Conservation (phyloP, 2,113 vertebrate genomes). For the Sphyrna mokarran region DNA sequence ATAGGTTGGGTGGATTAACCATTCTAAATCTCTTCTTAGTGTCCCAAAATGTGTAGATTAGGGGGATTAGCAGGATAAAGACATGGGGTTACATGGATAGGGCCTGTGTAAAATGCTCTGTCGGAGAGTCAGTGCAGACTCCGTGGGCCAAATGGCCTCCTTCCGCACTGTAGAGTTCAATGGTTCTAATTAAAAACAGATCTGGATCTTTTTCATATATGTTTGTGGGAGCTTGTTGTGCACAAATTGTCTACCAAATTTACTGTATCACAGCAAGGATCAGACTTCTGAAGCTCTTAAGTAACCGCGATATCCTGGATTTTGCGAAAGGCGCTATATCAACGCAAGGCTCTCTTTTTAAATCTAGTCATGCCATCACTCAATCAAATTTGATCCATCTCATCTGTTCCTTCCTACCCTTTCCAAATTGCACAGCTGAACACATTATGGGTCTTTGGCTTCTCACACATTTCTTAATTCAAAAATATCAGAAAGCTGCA, state of each 20-base stretch:
- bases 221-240: not conserved
- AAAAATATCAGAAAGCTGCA: not conserved
- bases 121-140: too few relatives aligned
- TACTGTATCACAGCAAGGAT: not conserved
- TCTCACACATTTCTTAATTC: not conserved
- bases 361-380: not conserved
- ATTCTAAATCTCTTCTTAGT: too few relatives aligned
- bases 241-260: not conserved
- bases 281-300: not conserved
- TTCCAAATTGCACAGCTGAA: not conserved
- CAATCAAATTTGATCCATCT: not conserved
- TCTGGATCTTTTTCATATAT: not conserved
- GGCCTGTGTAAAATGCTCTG: too few relatives aligned
- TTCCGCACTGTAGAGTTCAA: too few relatives aligned
- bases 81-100: too few relatives aligned
- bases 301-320: not conserved
- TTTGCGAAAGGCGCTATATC: not conserved
- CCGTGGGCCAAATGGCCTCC: too few relatives aligned
- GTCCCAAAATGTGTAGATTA: too few relatives aligned
- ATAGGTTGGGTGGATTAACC: too few relatives aligned
- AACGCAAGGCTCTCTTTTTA: not conserved
- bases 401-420: not conserved
- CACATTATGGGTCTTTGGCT: not conserved
- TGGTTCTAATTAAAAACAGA: not conserved
- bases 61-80: too few relatives aligned